These are phyloP conservation scores for Hymenochirus boettgeri DNA, from an alignment of 2,113 vertebrate genomes.

Conservation along the genomic window DNA sequence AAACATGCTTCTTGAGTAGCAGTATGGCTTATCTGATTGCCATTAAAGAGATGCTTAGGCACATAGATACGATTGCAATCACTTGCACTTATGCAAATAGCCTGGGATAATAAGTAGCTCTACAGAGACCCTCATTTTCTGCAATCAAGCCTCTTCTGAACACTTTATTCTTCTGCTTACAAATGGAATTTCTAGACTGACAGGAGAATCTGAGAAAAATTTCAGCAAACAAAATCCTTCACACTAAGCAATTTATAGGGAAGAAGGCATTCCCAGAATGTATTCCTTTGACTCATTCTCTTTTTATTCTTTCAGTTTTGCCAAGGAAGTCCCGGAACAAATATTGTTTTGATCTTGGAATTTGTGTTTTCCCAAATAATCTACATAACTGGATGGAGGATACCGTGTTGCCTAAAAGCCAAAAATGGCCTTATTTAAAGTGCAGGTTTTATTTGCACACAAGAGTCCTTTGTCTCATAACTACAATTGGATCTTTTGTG, in stretches of 20 bases:
- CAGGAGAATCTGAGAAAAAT: background rate
- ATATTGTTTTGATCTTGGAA: slow-evolving; percentile 6
- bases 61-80: slow-evolving; percentile 22
- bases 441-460: slow-evolving; percentile 21
- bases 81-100: slow-evolving; percentile 24
- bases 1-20: background rate
- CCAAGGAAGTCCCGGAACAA: slow-evolving; percentile 1
- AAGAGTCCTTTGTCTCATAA: slow-evolving; percentile 32
- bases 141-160: slow-evolving; percentile 23
- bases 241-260: background rate
- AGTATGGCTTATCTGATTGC: slow-evolving; percentile 1
- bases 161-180: background rate
- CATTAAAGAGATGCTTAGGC: slow-evolving; percentile 11
- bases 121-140: slow-evolving; percentile 2
- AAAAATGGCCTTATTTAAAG: no score
- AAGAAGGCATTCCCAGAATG: background rate
- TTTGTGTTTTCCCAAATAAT: slow-evolving; percentile 2
- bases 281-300: no score
- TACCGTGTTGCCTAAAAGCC: background rate
- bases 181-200: background rate
- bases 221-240: background rate
- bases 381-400: slow-evolving; percentile 7
- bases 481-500: slow-evolving; percentile 40
- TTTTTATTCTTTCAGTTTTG: background rate
- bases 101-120: slow-evolving; percentile 7